Percentiles rank a stretch among this genome's conserved stretches.
Evolutionary conservation across 2,888 invertebrate species (phyloP).

Genomic region (Drosophila subquinaria): DNA sequence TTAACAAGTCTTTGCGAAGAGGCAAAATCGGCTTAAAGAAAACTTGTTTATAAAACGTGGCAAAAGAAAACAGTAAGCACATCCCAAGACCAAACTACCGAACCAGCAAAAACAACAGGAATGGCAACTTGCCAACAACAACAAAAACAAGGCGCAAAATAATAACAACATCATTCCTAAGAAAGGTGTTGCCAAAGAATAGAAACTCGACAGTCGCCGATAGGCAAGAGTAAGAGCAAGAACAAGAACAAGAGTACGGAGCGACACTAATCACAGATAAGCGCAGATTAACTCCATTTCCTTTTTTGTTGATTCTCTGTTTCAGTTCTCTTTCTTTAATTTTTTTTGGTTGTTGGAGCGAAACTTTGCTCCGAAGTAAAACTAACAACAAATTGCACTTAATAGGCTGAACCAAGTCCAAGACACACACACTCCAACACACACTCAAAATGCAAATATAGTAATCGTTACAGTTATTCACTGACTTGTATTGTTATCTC

Average conservation of each 20-base stretch:
- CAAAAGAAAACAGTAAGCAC: conserved; percentile 59
- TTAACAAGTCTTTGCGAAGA: conserved; percentile 77
- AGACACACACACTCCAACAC: conserved; percentile 26
- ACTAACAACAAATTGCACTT: conserved; percentile 59
- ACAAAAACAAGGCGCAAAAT: conserved; percentile 54
- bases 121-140: conserved; percentile 44
- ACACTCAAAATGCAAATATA: conserved; percentile 4
- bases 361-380: conserved; percentile 33
- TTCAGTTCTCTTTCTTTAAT: conserved; percentile 13
- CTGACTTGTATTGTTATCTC: conserved; percentile 31
- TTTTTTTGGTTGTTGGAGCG: conserved; percentile 24
- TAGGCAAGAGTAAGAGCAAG: conserved; percentile 16
- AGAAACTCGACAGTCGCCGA: conserved; percentile 17
- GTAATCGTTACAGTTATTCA: conserved; percentile 19
- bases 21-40: conserved; percentile 79
- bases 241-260: conserved; percentile 40
- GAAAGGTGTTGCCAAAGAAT: conserved; percentile 34
- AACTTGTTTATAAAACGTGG: conserved; percentile 73
- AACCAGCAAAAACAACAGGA: conserved; percentile 33
- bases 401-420: conserved; percentile 49
- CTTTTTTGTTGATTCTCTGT: conserved; percentile 22
- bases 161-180: conserved; percentile 63
- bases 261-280: conserved; percentile 83
- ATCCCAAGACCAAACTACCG: conserved; percentile 58
- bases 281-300: conserved; percentile 78